These are phyloP conservation scores for Bryconaethiops microstoma DNA, from an alignment of 2,797 vertebrate species.

Conservation along the genomic window DNA sequence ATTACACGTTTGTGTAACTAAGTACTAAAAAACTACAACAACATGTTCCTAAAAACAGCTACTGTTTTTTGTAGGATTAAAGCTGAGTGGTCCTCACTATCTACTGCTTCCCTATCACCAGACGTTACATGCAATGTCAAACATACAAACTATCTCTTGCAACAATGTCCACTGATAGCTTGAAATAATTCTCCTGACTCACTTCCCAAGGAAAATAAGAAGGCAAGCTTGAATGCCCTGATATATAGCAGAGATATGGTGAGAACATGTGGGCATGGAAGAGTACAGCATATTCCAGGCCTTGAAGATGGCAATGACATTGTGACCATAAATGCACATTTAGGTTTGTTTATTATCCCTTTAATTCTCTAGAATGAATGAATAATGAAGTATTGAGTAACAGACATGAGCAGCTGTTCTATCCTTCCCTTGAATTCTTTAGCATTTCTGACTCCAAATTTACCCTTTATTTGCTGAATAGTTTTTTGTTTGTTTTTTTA, in stretches of 20 bases:
- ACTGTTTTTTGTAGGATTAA: conserved; percentile 27
- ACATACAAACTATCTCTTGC: conserved; percentile 38
- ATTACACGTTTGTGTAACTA: background rate
- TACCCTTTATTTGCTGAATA: background rate
- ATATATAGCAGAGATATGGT: conserved; percentile 37
- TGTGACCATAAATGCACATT: conserved; percentile 1
- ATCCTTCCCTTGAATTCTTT: background rate
- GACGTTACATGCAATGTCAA: conserved; percentile 37
- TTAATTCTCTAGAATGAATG: background rate
- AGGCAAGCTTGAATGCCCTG: conserved; percentile 26
- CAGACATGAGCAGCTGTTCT: too few relatives aligned
- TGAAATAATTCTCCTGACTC: conserved; percentile 47
- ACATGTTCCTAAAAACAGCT: background rate
- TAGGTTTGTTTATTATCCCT: background rate
- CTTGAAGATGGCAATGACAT: background rate
- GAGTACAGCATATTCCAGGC: conserved; percentile 9
- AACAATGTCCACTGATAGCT: conserved; percentile 31
- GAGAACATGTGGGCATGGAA: conserved; percentile 23
- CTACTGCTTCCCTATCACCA: conserved; percentile 35
- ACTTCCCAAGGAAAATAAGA: conserved; percentile 50
- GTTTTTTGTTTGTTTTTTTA: background rate
- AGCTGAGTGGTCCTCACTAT: background rate
- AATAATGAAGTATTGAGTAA: conserved; percentile 8
- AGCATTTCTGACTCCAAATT: background rate
- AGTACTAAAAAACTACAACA: background rate